Evolutionary conservation across 2,888 invertebrate species (phyloP), one percentile per base, ranked within the genome.

Genomic region (Eristalis arbustorum): DNA sequence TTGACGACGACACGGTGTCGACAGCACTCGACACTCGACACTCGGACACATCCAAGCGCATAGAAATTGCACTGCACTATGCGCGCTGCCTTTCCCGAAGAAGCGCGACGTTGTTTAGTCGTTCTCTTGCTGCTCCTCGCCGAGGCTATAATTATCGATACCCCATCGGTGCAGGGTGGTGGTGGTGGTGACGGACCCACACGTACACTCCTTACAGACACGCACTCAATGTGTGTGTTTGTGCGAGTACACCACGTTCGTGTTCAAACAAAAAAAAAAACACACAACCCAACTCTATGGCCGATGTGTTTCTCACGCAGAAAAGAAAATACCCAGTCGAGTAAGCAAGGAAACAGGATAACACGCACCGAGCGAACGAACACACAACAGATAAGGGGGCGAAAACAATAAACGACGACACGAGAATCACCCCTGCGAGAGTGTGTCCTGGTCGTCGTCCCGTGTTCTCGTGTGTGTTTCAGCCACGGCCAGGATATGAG

Each of bases 271-370:
- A 82, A 82, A 85, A 49, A 18, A n/a, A n/a, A n/a, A n/a, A n/a
- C n/a, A n/a, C n/a, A n/a, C n/a, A n/a, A n/a, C n/a, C n/a, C n/a
- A n/a, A n/a, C n/a, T n/a, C 77, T 71, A 81, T 61, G 37, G 72
- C 49, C 68, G 68, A 81, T 81, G 8, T 49, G 73, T 80, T 84
- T 84, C 81, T 73, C 84, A 85, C 84, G 84, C 84, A 81, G 73
- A 23, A 66, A 81, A 77, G 76, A 69, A 84, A 81, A 69, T 68
- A 81, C 31, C 49, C 57, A 37, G 62, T 18, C 78, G 71, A 71
- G 71, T 61, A 80, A 84, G 81, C 81, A 85, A 77, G 68, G 81
- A 81, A 85, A 85, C 84, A 87, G 85, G 85, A 87, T 87, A 83
- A 87, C 83, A 87, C 82, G 78, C 77, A 87, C 69, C 49, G 64